Percentiles rank a stretch among this genome's conserved stretches.
These are phyloP conservation scores for Burhinus bistriatus DNA, from an alignment of 2,113 vertebrate species.

Conservation along the genomic window DNA sequence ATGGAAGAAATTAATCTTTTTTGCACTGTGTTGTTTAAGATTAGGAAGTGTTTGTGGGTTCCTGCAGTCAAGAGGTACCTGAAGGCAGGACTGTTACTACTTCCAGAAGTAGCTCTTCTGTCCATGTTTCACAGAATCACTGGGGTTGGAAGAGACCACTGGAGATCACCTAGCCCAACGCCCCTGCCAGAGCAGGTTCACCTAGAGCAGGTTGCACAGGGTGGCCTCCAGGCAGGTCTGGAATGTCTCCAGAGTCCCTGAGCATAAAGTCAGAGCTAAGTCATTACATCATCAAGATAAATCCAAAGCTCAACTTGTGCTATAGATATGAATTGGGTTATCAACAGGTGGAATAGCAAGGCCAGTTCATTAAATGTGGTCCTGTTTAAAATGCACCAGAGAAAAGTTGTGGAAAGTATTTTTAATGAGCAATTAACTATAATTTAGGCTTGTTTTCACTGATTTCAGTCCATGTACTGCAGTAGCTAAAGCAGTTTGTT, in stretches of 20 bases:
- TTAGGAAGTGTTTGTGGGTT: too few relatives aligned
- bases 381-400: not conserved
- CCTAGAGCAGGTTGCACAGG: too few relatives aligned
- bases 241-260: too few relatives aligned
- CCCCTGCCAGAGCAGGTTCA: too few relatives aligned
- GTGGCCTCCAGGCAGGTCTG: too few relatives aligned
- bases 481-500: not conserved
- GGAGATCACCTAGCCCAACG: too few relatives aligned
- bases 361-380: not conserved
- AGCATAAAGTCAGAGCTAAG: not conserved
- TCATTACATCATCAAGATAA: too few relatives aligned
- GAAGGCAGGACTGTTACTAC: fast-evolving
- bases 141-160: too few relatives aligned
- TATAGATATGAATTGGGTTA: fast-evolving
- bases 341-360: fast-evolving
- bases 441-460: not conserved
- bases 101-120: not conserved
- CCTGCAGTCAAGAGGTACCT: not conserved
- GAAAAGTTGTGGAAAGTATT: not conserved
- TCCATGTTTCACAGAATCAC: not conserved
- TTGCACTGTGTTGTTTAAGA: too few relatives aligned
- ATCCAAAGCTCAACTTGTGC: fast-evolving
- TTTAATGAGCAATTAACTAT: not conserved
- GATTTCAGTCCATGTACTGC: fast-evolving
- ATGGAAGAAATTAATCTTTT: too few relatives aligned